Percentiles rank a stretch among this genome's conserved stretches.
Conservation (phyloP, 37 sponge, comb jelly and placozoan genomes). For the Aplysina aerophoba region DNA sequence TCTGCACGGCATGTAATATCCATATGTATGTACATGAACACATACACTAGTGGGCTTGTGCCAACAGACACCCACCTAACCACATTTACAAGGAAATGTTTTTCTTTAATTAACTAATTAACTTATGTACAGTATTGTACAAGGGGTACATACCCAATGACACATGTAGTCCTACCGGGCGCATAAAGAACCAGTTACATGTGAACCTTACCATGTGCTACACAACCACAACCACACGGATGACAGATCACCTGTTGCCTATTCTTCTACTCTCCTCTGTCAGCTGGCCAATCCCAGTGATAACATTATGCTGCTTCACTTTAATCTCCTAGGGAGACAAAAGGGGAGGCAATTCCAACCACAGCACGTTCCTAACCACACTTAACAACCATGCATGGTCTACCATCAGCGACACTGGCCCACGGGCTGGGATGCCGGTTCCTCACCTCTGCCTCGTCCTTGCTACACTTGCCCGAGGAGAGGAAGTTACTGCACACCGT, state of each 20-base stretch:
- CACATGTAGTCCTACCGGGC: too few relatives aligned
- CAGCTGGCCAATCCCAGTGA: conserved; percentile 63
- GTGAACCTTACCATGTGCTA: neutral
- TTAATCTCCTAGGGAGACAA: conserved; percentile 57
- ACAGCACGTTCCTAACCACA: conserved; percentile 16
- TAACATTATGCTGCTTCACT: conserved; percentile 46
- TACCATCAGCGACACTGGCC: too few relatives aligned
- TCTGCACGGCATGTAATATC: too few relatives aligned
- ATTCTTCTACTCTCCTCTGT: conserved; percentile 58
- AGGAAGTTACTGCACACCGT: conserved; percentile 29
- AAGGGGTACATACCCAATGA: too few relatives aligned
- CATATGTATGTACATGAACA: too few relatives aligned
- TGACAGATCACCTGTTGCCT: conserved; percentile 27
- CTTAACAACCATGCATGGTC: neutral
- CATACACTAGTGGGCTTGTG: too few relatives aligned
- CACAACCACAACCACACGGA: neutral
- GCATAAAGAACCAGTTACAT: too few relatives aligned
- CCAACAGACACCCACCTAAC: neutral
- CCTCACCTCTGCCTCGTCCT: conserved; percentile 43
- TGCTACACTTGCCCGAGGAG: conserved; percentile 2
- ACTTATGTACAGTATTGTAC: conserved; percentile 7
- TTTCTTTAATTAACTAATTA: too few relatives aligned
- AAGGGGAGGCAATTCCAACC: conserved; percentile 14
- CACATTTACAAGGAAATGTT: neutral
- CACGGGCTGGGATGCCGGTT: neutral